Conservation (phyloP, 2,797 vertebrate genomes). For the Psittacula derbiana region DNA sequence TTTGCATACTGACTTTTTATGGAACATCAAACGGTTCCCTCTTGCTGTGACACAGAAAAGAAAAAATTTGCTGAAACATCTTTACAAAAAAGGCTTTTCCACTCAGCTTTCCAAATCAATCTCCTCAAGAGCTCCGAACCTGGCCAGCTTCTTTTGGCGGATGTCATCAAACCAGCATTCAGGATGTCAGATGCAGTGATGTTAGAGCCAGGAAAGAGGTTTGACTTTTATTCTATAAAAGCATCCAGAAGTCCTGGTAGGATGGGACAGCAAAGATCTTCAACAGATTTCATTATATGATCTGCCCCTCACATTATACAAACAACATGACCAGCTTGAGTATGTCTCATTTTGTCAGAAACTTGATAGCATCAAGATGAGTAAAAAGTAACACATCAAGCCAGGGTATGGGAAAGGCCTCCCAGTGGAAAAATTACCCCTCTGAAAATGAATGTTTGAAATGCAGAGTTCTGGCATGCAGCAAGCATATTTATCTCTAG, state of each 20-base stretch:
- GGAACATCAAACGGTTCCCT: background rate
- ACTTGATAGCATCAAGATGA: background rate
- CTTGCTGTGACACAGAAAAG: background rate
- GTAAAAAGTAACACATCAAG: constrained; percentile 1
- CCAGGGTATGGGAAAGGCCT: constrained; percentile 28
- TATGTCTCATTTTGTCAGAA: constrained; percentile 40
- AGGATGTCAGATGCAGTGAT: background rate
- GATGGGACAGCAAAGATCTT: background rate
- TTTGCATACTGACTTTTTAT: background rate
- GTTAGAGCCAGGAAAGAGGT: background rate
- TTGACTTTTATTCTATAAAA: background rate
- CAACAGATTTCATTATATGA: background rate
- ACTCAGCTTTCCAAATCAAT: constrained; percentile 23
- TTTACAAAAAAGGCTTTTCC: background rate
- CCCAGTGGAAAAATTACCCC: constrained; percentile 31
- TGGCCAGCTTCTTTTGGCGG: background rate
- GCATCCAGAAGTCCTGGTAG: background rate
- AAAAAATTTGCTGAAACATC: background rate
- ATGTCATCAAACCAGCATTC: background rate
- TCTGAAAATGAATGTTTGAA: constrained; percentile 54
- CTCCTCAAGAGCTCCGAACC: background rate
- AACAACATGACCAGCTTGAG: background rate
- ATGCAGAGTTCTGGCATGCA: background rate
- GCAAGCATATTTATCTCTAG: constrained; percentile 45
- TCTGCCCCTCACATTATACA: background rate